Base-by-base conservation (phyloP, 2,797 vertebrate genomes). In the Pterois miles region DNA sequence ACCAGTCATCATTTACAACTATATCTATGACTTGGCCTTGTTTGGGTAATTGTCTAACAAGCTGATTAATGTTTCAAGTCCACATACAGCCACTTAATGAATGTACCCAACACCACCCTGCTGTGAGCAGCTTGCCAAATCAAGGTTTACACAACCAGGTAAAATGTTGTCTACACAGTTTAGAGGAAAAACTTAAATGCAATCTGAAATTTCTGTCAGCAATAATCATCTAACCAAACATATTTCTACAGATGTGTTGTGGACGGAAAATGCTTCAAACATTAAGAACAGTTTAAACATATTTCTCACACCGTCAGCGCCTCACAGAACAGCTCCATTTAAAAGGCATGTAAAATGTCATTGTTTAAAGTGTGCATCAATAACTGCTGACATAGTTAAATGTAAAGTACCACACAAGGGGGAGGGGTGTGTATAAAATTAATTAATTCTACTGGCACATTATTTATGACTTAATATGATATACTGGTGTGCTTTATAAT, bases 381-480 rank as follows among this genome's bases (percentile, higher is more conserved):
- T 95, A 95, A 94, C 90, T 93, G 94, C 95, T 95, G 94, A 96
- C 93, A 92, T 88, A 74, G 92, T 94, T 93, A 90, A 95, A 95
- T 93, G 92, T 93, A 94, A 95, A 95, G 89, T 89, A 92, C 85
- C 78, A 78, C 84, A 74, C 74, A 80, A 80, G 72, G 79, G 81
- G 82, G 83, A 71, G 89, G 83, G 85, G 80, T 76, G 82, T 64
- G 85, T 91, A 92, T 92, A 93, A 90, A 94, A 94, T 94, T 94
- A 93, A 94, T 95, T 94, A 93, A 95, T 94, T 94, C 85, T 89
- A 91, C 89, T 72, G 80, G 87, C 88, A 88, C 92, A 93, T 95
- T 95, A 94, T 94, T 95, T 95, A 96, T 95, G 94, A 94, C 94
- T 95, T 94, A 94, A 94, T 94, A 93, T 95, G 94, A 95, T 95